Evolutionary conservation across 1,140 invertebrate species (phyloP), one percentile per base, ranked within the genome.

Genomic region (Pomacea maculata): DNA sequence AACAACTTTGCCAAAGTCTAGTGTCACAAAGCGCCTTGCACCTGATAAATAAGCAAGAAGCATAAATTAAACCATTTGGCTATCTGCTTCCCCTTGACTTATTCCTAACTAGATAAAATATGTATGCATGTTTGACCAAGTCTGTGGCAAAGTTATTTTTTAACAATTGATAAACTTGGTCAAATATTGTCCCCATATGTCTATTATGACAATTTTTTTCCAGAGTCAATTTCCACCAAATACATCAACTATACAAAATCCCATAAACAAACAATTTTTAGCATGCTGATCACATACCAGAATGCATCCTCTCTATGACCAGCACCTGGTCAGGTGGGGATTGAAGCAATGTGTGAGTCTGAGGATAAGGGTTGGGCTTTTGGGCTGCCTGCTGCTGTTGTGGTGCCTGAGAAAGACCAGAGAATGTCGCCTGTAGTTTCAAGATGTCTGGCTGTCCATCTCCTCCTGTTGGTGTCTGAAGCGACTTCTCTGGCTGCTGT

Each of bases 271-370:
- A 72, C 19, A 19, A 67, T 15, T 55, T n/a, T 29, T 25, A 54
- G 15, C n/a, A 67, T 54, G 21, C 19, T 14, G 21, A 63, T 54
- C n/a, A 83, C 80, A 63, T 79, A 91, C 90, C 96, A 34, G 96
- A 96, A 91, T 97, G 96, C 95, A 98, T 97, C 82, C 96, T 93
- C 89, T 98, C 96, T 70, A 98, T 96, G n/a, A 97, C 95, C 74
- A 97, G 93, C 84, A 95, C 95, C 87, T 96, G 95, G 80, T 96
- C 95, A 34, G 95, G 87, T 45, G 91, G 94, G 45, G 95, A 95
- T 78, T 95, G 94, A 74, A 93, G 86, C 70, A 97, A 92, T 70
- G 96, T 92, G 89, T 95, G 94, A 85, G 95, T 95, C 93, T 95
- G 96, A 45, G 95, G 94, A 81, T 95, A 78, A 81, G 85, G 77